Conservation (phyloP, 1,140 invertebrate species). For the Drosophila dunni region DNA sequence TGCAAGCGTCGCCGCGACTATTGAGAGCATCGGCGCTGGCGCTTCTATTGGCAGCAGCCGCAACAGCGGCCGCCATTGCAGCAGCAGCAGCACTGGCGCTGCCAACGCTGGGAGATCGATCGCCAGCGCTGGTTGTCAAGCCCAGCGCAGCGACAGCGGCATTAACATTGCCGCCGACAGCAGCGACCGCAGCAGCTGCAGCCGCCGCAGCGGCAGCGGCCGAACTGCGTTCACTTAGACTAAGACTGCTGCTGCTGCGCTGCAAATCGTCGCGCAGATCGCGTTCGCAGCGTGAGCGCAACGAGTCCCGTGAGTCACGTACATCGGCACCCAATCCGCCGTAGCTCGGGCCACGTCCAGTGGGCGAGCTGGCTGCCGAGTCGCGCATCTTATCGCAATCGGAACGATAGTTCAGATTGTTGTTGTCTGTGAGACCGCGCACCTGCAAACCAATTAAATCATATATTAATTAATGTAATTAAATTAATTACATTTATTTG, state of each 20-base stretch:
- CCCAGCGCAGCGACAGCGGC: constrained; percentile 75
- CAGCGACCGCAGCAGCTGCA: constrained; percentile 65
- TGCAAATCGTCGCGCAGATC: constrained; percentile 77
- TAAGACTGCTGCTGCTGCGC: constrained; percentile 79
- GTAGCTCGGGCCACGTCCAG: constrained; percentile 73
- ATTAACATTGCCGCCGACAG: constrained; percentile 72
- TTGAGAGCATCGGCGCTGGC: constrained; percentile 71
- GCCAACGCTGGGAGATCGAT: constrained; percentile 83
- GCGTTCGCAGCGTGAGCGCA: constrained; percentile 75
- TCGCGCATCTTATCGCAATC: constrained; percentile 82
- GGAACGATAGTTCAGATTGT: constrained; percentile 87
- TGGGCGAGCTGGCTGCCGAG: constrained; percentile 76
- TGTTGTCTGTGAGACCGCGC: constrained; percentile 94
- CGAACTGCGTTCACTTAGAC: constrained; percentile 73
- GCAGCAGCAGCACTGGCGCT: constrained; percentile 73
- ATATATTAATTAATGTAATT: not conserved
- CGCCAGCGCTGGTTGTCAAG: constrained; percentile 68
- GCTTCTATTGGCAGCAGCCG: constrained; percentile 71
- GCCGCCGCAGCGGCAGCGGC: constrained; percentile 73
- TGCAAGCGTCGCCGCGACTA: constrained; percentile 64
- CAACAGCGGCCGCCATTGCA: constrained; percentile 73
- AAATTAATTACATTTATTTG: constrained; percentile 35
- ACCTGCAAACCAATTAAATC: constrained; percentile 51
- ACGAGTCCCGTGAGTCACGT: constrained; percentile 70
- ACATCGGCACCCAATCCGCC: constrained; percentile 53